A percentile compares a stretch with the other conserved stretches of the same genome.
Conservation (phyloP, 2,113 vertebrate genomes). For the Nanorana parkeri region DNA sequence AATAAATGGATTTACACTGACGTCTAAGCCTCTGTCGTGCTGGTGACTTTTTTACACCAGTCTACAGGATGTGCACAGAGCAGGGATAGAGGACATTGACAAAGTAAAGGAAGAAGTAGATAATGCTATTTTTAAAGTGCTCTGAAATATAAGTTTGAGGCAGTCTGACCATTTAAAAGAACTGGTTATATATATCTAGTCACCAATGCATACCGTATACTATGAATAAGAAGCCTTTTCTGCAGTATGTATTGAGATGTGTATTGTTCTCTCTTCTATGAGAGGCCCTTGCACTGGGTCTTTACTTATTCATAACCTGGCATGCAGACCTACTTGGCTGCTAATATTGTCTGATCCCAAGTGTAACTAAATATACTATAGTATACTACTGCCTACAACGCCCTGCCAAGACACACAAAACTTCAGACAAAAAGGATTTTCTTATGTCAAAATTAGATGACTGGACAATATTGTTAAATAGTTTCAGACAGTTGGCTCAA, state of each 20-base stretch:
- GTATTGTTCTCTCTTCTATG: slow-evolving; percentile 7
- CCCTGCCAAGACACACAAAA: not conserved
- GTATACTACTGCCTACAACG: not conserved
- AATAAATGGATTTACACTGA: too few relatives aligned
- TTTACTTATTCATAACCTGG: slow-evolving; percentile 85
- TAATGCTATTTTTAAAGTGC: too few relatives aligned
- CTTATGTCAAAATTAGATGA: too few relatives aligned
- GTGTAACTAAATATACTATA: slow-evolving; percentile 68
- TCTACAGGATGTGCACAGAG: too few relatives aligned
- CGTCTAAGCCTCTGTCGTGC: too few relatives aligned
- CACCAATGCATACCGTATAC: slow-evolving; percentile 2
- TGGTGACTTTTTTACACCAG: too few relatives aligned
- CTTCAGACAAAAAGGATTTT: not conserved
- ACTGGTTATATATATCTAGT: not conserved
- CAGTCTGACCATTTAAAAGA: too few relatives aligned
- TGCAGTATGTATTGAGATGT: slow-evolving; percentile 3
- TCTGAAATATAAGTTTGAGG: too few relatives aligned
- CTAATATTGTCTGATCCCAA: slow-evolving; percentile 74
- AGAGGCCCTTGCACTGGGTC: slow-evolving; percentile 8
- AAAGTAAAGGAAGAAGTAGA: too few relatives aligned
- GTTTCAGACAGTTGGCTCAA: too few relatives aligned
- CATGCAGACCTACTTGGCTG: slow-evolving; percentile 70
- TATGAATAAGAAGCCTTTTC: not conserved
- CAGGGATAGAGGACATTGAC: too few relatives aligned
- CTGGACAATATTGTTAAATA: too few relatives aligned